Evolutionary conservation across 2,113 vertebrate genomes (phyloP), one percentile per base, ranked within the genome.

Genomic region (Stegostoma tigrinum): DNA sequence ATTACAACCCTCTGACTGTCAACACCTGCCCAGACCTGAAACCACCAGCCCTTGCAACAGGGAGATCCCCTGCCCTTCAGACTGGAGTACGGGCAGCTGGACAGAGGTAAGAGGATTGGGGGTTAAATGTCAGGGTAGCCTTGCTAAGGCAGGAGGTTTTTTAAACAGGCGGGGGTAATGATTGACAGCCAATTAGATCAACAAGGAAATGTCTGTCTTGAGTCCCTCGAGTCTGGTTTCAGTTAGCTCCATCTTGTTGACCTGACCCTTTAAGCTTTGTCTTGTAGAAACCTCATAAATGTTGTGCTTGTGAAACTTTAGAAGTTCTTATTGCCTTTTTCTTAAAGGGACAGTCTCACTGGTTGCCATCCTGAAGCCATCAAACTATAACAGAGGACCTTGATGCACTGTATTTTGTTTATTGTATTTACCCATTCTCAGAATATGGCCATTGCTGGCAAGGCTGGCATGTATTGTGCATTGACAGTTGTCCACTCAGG

Each of bases 41-140:
- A 96, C 98, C 2, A 96, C 97, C 0, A 95, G 90, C 0, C 97
- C 97, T 27, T 99, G 99, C 96, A 98, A 98, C 96, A 96, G 48
- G 0, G 95, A 98, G 0, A 95, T 98, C 7, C 97, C 97, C 96
- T 99, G 99, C 61, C 99, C 98, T 0, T 97, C 98, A 14, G 97
- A 97, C 94, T 99, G 99, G 99, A 97, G 91, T 0, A 86, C 97
- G 48, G 98, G 98, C 45, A 98, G 97, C 97, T 99, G 99, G 99
- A 98, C 98, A 0, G 97, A 99, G 98, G 99, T 99, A 95, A 97
- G 98, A 87, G 66, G 0, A 0, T 45, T 38, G 24, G 7, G 48
- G 93, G 93, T 95, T 45, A 48, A 95, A 24, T 30, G 42, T 15
- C 93, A 72, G 27, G 78, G 72, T 38, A 64, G 64, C 17, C 14